A percentile compares a stretch with the other conserved stretches of the same genome.
Conservation (phyloP, 1,140 invertebrate genomes). For the Trissolcus basalis region DNA sequence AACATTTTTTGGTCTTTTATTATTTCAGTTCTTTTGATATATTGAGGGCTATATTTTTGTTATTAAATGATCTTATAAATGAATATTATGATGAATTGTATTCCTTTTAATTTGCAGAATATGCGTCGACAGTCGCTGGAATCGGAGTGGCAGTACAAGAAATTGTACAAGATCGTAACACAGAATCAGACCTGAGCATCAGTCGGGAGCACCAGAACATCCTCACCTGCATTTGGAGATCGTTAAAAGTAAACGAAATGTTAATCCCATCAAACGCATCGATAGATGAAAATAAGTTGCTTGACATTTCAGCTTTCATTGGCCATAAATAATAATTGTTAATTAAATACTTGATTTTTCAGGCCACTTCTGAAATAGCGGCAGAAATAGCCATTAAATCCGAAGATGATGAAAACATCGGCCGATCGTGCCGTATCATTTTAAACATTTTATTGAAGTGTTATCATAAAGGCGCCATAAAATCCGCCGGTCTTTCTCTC, state of each 20-base stretch:
- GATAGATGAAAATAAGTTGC: too few species aligned
- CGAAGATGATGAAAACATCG: slow-evolving; percentile 67
- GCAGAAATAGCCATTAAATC: slow-evolving; percentile 68
- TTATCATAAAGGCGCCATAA: slow-evolving; percentile 88
- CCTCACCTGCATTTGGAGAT: slow-evolving; percentile 86
- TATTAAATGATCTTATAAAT: too few species aligned
- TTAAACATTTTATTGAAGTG: slow-evolving; percentile 82
- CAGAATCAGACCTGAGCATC: slow-evolving; percentile 71
- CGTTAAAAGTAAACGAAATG: slow-evolving; percentile 80
- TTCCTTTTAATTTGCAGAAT: slow-evolving; percentile 22
- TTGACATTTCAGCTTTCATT: not conserved
- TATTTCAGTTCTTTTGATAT: slow-evolving; percentile 17
- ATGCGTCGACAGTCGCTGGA: slow-evolving; percentile 78
- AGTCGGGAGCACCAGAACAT: slow-evolving; percentile 82
- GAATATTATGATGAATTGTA: too few species aligned
- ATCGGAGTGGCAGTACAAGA: slow-evolving; percentile 78
- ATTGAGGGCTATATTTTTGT: slow-evolving; percentile 5
- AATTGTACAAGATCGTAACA: slow-evolving; percentile 61
- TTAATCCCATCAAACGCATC: too few species aligned
- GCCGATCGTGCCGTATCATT: slow-evolving; percentile 78
- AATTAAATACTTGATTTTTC: slow-evolving; percentile 5
- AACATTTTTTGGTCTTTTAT: not conserved
- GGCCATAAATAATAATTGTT: not conserved
- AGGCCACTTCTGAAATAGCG: slow-evolving; percentile 78
- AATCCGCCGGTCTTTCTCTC: slow-evolving; percentile 81